phyloP scores from a whole-genome alignment of 2,113 vertebrate species.

The Henicopernis longicauda region DNA sequence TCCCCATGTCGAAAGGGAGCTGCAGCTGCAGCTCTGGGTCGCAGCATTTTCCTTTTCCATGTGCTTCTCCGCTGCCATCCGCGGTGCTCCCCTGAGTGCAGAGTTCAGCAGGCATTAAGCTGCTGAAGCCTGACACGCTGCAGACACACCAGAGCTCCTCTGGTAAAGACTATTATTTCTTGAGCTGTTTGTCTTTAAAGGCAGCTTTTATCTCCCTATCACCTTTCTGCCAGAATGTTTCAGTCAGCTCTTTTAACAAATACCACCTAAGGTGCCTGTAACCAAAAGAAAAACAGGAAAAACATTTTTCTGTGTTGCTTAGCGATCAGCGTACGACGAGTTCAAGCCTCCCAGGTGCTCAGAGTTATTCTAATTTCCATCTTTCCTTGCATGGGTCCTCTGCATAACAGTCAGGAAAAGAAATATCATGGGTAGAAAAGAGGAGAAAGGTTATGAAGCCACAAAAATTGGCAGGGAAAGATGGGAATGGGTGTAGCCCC shows the following conservation, averaged over 20 bases:
- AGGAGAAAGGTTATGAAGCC: background rate
- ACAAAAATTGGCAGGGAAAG: background rate
- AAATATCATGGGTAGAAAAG: background rate
- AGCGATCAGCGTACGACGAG: background rate
- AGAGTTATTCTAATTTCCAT: background rate
- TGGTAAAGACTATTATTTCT: background rate
- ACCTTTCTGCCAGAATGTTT: conserved; percentile 37
- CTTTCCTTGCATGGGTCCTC: background rate
- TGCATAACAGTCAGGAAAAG: background rate
- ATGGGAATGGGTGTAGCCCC: background rate
- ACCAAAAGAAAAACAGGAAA: conserved; percentile 29
- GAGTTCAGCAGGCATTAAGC: background rate
- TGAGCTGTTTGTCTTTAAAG: conserved; percentile 1
- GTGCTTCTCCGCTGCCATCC: background rate
- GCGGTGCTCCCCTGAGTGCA: rapidly evolving
- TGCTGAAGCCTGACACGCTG: background rate
- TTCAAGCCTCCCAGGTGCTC: background rate
- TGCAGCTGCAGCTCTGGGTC: background rate
- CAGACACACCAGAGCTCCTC: background rate
- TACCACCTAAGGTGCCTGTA: conserved; percentile 11
- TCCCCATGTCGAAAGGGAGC: background rate
- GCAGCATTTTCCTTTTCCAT: background rate
- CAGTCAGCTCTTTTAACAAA: conserved; percentile 13
- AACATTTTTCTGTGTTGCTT: conserved; percentile 32
- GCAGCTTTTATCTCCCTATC: conserved; percentile 31